These are phyloP conservation scores for Argyrosomus japonicus DNA, from an alignment of 2,113 vertebrate species.

Conservation along the genomic window DNA sequence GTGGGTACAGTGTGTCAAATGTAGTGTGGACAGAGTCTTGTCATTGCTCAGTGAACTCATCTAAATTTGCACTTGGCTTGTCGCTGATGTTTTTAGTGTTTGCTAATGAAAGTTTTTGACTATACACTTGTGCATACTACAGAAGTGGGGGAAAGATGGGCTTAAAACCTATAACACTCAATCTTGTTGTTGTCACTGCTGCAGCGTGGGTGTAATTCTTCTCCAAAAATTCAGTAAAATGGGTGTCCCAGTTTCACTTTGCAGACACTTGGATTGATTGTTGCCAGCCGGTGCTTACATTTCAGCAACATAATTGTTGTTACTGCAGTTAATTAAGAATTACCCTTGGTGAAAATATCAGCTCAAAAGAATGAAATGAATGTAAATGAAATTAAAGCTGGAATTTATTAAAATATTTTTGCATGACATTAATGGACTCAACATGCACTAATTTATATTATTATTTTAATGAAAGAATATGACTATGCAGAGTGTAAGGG, in stretches of 20 bases:
- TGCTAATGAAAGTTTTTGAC: not conserved
- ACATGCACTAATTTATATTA: not conserved
- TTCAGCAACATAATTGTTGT: not conserved
- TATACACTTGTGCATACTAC: not conserved
- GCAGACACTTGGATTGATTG: not conserved
- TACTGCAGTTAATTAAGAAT: not conserved
- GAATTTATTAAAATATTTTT: not conserved
- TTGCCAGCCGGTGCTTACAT: not conserved
- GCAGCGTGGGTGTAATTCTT: not conserved
- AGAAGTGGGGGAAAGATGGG: not conserved
- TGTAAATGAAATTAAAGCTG: not conserved
- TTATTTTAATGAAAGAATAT: too few relatives aligned
- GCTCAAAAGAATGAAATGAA: constrained; percentile 1
- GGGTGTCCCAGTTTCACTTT: not conserved
- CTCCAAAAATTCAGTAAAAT: not conserved
- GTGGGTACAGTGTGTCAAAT: not conserved
- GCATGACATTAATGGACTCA: not conserved
- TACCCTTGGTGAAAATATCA: not conserved
- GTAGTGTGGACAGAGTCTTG: not conserved
- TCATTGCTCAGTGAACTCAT: not conserved
- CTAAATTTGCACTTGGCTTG: not conserved
- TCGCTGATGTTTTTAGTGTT: not conserved
- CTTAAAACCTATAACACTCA: not conserved
- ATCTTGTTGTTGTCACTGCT: not conserved
- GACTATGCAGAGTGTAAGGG: not conserved